phyloP scores from a whole-genome alignment of 2,113 vertebrate genomes.

The Sardina pilchardus region DNA sequence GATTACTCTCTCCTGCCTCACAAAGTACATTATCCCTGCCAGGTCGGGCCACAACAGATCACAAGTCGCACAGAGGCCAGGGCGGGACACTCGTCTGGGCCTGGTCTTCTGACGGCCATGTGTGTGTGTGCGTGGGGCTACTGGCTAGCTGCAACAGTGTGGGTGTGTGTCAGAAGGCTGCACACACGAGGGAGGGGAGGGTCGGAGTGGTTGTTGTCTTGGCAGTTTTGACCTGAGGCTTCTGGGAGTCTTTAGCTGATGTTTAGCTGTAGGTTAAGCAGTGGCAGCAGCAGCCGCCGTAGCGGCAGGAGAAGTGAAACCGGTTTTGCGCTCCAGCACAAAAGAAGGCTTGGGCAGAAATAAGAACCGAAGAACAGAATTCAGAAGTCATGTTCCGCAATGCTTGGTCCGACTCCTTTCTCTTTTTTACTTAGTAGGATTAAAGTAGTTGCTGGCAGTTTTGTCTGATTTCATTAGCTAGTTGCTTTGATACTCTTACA shows the following conservation, averaged over 20 bases:
- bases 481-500: not conserved
- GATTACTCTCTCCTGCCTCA: slow-evolving; percentile 23
- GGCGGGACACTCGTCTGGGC: slow-evolving; percentile 7
- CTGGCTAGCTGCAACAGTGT: not conserved
- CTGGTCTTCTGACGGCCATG: not conserved
- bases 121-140: too few species aligned
- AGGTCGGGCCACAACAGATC: slow-evolving; percentile 29
- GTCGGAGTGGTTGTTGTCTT: not conserved
- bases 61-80: slow-evolving; percentile 26
- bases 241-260: not conserved
- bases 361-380: not conserved
- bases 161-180: not conserved
- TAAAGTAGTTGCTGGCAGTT: not conserved
- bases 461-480: not conserved
- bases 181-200: not conserved
- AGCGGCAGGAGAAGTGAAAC: slow-evolving; percentile 12
- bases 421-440: not conserved
- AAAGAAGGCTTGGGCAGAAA: not conserved
- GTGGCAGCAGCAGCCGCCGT: too few species aligned
- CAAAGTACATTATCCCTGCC: slow-evolving; percentile 39
- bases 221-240: not conserved
- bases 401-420: not conserved
- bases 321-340: not conserved
- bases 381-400: not conserved
- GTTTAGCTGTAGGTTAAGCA: not conserved